Percentiles rank a stretch among this genome's conserved stretches.
Conservation (phyloP, 2,113 vertebrate species). For the Rhinolophus ferrumequinum region DNA sequence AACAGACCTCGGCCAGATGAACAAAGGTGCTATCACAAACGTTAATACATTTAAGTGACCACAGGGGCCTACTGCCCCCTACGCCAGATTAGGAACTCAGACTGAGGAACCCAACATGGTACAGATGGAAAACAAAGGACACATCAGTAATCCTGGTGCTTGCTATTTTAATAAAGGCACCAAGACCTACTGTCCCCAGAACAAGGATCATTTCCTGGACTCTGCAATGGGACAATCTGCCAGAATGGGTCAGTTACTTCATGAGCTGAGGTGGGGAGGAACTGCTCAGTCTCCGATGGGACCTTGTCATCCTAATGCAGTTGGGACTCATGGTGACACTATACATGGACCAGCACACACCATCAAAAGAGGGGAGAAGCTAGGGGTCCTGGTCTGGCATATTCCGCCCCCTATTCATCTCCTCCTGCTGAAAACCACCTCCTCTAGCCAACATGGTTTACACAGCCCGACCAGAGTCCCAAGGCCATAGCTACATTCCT, state of each 20-base stretch:
- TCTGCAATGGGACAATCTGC: background rate
- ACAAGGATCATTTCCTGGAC: background rate
- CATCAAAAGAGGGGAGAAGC: background rate
- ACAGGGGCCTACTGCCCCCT: background rate
- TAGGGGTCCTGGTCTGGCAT: background rate
- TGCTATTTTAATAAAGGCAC: no score
- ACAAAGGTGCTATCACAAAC: background rate
- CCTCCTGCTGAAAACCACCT: background rate
- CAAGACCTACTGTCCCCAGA: background rate
- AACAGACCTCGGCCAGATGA: background rate
- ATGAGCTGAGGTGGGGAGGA: background rate
- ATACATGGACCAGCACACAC: background rate
- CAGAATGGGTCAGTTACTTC: background rate
- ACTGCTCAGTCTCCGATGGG: background rate
- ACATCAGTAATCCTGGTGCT: background rate
- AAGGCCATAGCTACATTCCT: background rate
- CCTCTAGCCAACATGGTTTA: background rate
- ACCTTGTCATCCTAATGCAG: no score
- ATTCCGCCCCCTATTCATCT: background rate
- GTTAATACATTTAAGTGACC: background rate
- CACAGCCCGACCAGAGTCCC: background rate
- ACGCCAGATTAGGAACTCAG: background rate
- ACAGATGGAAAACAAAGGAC: background rate
- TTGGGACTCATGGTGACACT: background rate
- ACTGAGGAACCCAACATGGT: background rate